phyloP scores from a whole-genome alignment of 2,888 invertebrate genomes.

The Drosophila peninsularis region DNA sequence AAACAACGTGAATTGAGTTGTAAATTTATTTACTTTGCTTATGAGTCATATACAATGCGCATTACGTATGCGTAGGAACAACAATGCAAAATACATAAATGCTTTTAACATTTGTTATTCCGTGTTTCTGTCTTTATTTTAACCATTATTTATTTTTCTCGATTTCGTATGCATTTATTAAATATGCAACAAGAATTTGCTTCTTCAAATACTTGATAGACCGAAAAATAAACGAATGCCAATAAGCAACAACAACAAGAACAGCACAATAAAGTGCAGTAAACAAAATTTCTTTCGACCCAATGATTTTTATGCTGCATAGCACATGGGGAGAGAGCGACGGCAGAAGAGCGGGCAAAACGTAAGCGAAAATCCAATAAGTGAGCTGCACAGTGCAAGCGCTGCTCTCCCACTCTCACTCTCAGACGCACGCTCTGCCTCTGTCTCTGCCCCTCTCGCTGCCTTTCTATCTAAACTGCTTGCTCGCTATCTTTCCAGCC shows the following conservation, averaged over 20 bases:
- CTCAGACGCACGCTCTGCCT: neutral
- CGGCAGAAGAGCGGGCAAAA: no score
- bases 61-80: constrained; percentile 43
- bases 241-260: constrained; percentile 25
- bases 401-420: neutral
- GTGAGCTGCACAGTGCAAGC: constrained; percentile 14
- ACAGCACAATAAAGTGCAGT: constrained; percentile 38
- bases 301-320: constrained; percentile 42
- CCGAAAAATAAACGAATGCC: constrained; percentile 48
- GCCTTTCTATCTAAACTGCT: constrained; percentile 6
- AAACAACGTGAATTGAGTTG: neutral
- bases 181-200: constrained; percentile 49
- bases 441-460: neutral
- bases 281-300: constrained; percentile 32
- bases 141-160: constrained; percentile 8
- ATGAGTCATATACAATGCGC: constrained; percentile 27
- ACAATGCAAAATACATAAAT: constrained; percentile 2
- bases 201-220: constrained; percentile 48
- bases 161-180: constrained; percentile 18
- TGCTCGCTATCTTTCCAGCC: constrained; percentile 8
- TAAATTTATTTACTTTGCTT: constrained; percentile 29
- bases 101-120: constrained; percentile 3
- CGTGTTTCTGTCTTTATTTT: neutral
- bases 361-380: constrained; percentile 47
- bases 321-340: neutral